Percentiles rank a stretch among this genome's conserved stretches.
Conservation (phyloP, 1,140 invertebrate species). For the Sitobion miscanthi region DNA sequence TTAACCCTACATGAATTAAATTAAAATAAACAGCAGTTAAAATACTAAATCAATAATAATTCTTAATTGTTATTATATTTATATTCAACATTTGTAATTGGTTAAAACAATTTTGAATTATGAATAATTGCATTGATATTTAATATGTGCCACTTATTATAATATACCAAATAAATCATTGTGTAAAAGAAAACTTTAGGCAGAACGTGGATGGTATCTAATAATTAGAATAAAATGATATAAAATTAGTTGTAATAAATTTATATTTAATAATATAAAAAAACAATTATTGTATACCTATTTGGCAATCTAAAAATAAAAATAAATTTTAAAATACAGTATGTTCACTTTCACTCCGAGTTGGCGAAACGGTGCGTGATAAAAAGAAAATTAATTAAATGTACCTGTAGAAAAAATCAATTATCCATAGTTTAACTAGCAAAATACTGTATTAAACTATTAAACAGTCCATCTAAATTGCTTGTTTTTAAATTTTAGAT, state of each 20-base stretch:
- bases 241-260: neutral
- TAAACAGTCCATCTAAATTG: neutral
- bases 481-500: constrained; percentile 47
- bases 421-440: constrained; percentile 36
- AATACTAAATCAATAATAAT: constrained; percentile 12
- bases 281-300: neutral
- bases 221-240: neutral
- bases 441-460: neutral
- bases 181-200: neutral
- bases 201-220: neutral
- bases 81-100: neutral
- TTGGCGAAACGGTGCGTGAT: constrained; percentile 18
- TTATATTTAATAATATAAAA: neutral
- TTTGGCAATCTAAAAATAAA: constrained; percentile 1
- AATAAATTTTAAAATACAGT: constrained; percentile 10
- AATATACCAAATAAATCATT: neutral
- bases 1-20: neutral
- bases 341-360: constrained; percentile 41
- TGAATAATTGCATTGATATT: neutral
- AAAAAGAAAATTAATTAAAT: constrained; percentile 37
- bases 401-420: constrained; percentile 19
- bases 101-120: neutral
- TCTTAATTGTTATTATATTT: neutral
- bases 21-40: neutral
- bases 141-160: neutral